Conservation (phyloP, 1,140 invertebrate genomes). For the Ditylenchus dipsaci region DNA sequence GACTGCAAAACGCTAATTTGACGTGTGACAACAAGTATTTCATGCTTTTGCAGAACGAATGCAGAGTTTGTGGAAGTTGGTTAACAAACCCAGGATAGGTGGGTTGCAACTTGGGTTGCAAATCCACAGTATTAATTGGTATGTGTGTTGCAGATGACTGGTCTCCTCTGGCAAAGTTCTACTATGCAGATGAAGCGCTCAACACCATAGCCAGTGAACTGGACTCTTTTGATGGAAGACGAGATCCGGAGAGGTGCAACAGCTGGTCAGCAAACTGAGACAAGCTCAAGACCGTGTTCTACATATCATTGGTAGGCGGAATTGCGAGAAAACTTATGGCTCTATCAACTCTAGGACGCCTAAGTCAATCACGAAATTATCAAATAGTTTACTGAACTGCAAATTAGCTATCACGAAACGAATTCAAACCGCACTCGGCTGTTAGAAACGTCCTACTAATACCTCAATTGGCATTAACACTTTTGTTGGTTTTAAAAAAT, state of each 20-base stretch:
- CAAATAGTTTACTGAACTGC: too few species aligned
- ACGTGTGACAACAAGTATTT: too few species aligned
- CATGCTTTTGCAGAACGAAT: slow-evolving; percentile 30
- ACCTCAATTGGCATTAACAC: too few species aligned
- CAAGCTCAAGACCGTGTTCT: slow-evolving; percentile 63
- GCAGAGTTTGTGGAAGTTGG: slow-evolving; percentile 54
- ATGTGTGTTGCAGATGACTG: slow-evolving; percentile 30
- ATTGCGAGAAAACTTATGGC: not conserved
- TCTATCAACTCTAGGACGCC: too few species aligned
- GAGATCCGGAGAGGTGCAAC: slow-evolving; percentile 93
- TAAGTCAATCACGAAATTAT: too few species aligned
- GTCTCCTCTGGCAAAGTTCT: slow-evolving; percentile 83
- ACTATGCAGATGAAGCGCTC: slow-evolving; percentile 92
- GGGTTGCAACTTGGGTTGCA: slow-evolving; percentile 5
- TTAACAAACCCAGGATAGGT: slow-evolving; percentile 52
- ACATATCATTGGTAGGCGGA: slow-evolving; percentile 49
- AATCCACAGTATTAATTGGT: too few species aligned
- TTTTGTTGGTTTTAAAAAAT: too few species aligned
- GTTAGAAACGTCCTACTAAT: too few species aligned
- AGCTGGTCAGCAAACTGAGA: slow-evolving; percentile 84
- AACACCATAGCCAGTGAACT: slow-evolving; percentile 71
- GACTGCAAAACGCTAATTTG: too few species aligned
- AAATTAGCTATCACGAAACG: too few species aligned
- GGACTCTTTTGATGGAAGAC: slow-evolving; percentile 94
- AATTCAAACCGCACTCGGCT: too few species aligned